Evolutionary conservation across 2,888 invertebrate species (phyloP).

Genomic region (Cataglyphis livida): DNA sequence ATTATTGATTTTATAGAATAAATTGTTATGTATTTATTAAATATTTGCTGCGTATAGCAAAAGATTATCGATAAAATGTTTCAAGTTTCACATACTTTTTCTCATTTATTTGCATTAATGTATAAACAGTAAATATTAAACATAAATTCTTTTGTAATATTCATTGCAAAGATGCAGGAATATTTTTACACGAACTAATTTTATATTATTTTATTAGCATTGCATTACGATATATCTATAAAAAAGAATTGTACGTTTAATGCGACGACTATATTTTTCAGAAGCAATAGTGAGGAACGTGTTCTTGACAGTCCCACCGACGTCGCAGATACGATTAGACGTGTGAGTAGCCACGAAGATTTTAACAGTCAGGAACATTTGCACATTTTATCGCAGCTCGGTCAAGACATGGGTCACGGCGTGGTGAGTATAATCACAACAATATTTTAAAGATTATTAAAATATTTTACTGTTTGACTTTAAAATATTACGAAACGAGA

Average conservation of each 20-base stretch:
- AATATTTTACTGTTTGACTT: no score
- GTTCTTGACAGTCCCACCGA: slow-evolving; percentile 80
- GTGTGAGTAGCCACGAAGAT: slow-evolving; percentile 89
- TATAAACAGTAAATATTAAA: not conserved
- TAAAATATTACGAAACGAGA: not conserved
- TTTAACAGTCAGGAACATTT: slow-evolving; percentile 85
- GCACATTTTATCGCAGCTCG: slow-evolving; percentile 79
- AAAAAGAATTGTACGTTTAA: slow-evolving; percentile 6
- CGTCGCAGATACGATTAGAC: slow-evolving; percentile 82
- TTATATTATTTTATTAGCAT: not conserved
- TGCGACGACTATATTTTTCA: slow-evolving; percentile 55
- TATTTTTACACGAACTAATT: not conserved
- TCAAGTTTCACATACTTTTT: not conserved
- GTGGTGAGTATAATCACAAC: slow-evolving; percentile 78
- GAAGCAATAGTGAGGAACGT: slow-evolving; percentile 84
- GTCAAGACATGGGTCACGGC: slow-evolving; percentile 84
- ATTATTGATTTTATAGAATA: not conserved
- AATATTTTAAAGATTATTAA: not conserved
- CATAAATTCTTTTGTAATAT: not conserved
- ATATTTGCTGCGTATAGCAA: not conserved
- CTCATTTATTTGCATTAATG: not conserved
- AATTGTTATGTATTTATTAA: not conserved
- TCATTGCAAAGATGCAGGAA: no score
- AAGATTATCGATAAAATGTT: slow-evolving; percentile 1
- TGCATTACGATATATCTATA: not conserved